These are phyloP conservation scores for Podotricha telesiphe DNA, from an alignment of 2,888 invertebrate species.

Conservation along the genomic window DNA sequence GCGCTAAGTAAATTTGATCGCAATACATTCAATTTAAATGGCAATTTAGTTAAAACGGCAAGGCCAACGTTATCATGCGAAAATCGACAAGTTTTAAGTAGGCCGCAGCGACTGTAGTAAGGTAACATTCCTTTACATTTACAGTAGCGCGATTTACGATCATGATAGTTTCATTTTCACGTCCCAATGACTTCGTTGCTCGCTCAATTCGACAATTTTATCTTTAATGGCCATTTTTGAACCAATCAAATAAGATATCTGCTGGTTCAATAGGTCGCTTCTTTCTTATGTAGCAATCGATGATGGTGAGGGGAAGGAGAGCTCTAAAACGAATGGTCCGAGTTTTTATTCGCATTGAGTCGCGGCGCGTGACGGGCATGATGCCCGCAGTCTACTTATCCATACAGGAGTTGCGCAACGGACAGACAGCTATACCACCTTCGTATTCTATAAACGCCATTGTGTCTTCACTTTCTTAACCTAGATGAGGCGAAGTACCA, in stretches of 20 bases:
- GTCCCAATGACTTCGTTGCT: slow-evolving; percentile 69
- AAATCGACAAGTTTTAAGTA: slow-evolving; percentile 77
- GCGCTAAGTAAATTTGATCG: slow-evolving; percentile 62
- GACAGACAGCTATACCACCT: slow-evolving; percentile 59
- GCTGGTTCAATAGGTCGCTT: slow-evolving; percentile 60
- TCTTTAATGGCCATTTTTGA: slow-evolving; percentile 58
- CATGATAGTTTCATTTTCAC: slow-evolving; percentile 79
- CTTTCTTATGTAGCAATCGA: slow-evolving; percentile 49
- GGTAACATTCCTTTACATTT: slow-evolving; percentile 71
- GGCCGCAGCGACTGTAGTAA: slow-evolving; percentile 66
- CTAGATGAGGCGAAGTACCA: slow-evolving; percentile 53
- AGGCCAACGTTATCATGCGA: slow-evolving; percentile 76
- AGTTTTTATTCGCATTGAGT: slow-evolving; percentile 58
- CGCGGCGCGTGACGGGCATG: slow-evolving; percentile 64
- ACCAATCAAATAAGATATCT: slow-evolving; percentile 58
- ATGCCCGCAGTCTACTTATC: slow-evolving; percentile 60
- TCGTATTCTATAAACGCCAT: slow-evolving; percentile 68
- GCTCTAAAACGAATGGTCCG: slow-evolving; percentile 56
- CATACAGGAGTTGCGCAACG: slow-evolving; percentile 71
- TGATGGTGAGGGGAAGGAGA: slow-evolving; percentile 46
- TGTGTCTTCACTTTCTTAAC: slow-evolving; percentile 75
- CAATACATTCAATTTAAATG: slow-evolving; percentile 73
- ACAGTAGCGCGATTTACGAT: slow-evolving; percentile 72
- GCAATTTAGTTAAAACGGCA: slow-evolving; percentile 68
- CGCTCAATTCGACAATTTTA: slow-evolving; percentile 65